Percentiles rank a stretch among this genome's conserved stretches.
These are phyloP conservation scores for Montifringilla adamsi DNA, from an alignment of 2,113 vertebrate species.

Conservation along the genomic window DNA sequence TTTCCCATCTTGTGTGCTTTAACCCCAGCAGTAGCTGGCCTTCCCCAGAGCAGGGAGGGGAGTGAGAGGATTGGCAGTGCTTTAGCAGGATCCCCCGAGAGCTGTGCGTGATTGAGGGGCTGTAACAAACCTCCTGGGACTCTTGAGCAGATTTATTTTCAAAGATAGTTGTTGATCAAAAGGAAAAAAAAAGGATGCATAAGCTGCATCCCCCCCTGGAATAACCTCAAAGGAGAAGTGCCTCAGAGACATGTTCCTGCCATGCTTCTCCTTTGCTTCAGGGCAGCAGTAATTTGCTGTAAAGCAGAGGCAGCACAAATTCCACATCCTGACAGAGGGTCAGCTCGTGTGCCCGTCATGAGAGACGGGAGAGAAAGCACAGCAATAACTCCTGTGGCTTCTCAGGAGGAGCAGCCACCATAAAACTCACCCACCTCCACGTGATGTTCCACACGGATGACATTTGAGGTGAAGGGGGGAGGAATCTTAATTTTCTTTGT, in stretches of 20 bases:
- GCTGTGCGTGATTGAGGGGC: background rate
- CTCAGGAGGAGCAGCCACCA: background rate
- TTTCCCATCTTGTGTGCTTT: background rate
- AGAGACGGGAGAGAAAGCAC: background rate
- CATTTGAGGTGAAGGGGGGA: background rate
- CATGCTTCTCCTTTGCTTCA: background rate
- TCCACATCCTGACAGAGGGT: background rate
- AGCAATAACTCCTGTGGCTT: constrained; percentile 24
- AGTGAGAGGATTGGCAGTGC: background rate
- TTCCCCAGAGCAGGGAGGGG: background rate
- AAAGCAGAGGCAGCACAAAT: constrained; percentile 32
- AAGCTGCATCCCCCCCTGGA: background rate
- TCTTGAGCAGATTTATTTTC: background rate
- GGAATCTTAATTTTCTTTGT: constrained; percentile 54
- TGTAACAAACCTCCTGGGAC: background rate
- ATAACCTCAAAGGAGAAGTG: background rate
- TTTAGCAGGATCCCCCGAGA: background rate
- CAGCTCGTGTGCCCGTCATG: constrained; percentile 15
- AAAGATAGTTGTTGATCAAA: constrained; percentile 7
- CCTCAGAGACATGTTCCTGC: background rate
- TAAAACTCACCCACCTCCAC: background rate
- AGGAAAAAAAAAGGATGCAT: background rate
- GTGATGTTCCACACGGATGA: background rate
- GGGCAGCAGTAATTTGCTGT: constrained; percentile 18
- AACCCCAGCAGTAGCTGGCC: background rate